Base-by-base conservation (phyloP, 2,113 vertebrate genomes). In the Ahaetulla prasina region DNA sequence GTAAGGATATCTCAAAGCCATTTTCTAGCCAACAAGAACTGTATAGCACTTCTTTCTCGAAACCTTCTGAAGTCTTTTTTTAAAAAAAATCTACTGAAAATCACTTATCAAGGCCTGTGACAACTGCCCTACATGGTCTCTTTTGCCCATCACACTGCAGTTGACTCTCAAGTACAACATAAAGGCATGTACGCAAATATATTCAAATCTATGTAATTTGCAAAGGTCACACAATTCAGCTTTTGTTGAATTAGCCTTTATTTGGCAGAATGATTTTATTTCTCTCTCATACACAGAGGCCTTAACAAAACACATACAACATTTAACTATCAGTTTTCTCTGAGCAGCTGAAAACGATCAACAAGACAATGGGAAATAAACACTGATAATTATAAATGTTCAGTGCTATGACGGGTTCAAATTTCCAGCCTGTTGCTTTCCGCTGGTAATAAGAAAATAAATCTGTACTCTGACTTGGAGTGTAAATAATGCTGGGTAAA, bases 401-500 rank as follows among this genome's bases (percentile, higher is more conserved):
- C 92, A 93, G 16, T 92, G 90, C 89, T 9, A 57, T 93, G 92
- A 89, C 7, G 84, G 92, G 89, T 92, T 97, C 93, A 84, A 30
- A 89, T 97, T 94, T 94, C 94, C 89, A 80, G 16, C 86, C 88
- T 92, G 85, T 0, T 57, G 74, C 93, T 93, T 35, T 49, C 43
- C 60, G 50, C 20, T 20, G 16, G 43, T 92, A 91, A 85, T 20
- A 52, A 54, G 14, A 60, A 90, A 89, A 63, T 89, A 52, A 94
- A 96, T 94, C 91, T 95, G 88, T 53, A 91, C 85, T 88, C 86
- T 92, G 91, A 93, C 90, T 93, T 94, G 23, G 57, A 85, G 0
- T 68, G 53, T 95, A 97, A 97, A 96, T 94, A 95, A 87, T 93
- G 20, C 95, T 93, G 87, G 93, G 96, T 96, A 95, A 97, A 92